A percentile compares a stretch with the other conserved stretches of the same genome.
Evolutionary conservation across 2,113 vertebrate genomes (phyloP).

Genomic region (Porphyrio hochstetteri): DNA sequence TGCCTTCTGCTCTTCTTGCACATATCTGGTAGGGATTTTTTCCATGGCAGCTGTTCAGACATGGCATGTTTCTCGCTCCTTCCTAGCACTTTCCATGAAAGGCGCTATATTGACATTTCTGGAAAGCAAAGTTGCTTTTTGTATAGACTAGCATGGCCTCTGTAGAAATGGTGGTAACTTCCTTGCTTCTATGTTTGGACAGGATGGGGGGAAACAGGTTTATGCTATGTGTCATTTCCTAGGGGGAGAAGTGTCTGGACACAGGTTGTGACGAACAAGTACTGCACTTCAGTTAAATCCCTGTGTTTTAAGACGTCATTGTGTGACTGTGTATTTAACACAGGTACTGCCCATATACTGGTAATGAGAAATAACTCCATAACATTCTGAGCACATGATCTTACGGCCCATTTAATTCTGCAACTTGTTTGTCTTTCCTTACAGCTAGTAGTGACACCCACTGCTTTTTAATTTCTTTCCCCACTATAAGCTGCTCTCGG

Average conservation of each 20-base stretch:
- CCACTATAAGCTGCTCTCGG: neutral
- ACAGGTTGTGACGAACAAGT: neutral
- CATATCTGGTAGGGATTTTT: slow-evolving; percentile 89
- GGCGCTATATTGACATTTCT: neutral
- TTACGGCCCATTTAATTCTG: neutral
- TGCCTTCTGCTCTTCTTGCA: slow-evolving; percentile 89
- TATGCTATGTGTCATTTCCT: neutral
- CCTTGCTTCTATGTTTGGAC: neutral
- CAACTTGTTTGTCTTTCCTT: neutral
- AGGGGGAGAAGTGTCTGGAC: neutral
- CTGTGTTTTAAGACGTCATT: neutral
- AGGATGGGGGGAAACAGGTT: neutral
- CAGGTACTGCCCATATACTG: neutral
- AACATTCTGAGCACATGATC: neutral
- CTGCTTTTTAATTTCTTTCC: neutral
- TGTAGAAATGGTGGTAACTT: neutral
- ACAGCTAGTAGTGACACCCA: neutral
- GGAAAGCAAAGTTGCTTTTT: neutral
- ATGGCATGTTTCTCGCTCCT: neutral
- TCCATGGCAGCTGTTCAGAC: neutral
- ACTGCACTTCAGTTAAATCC: neutral
- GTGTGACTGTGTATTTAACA: neutral
- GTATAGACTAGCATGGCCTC: neutral
- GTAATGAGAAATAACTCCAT: neutral
- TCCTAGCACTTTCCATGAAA: neutral